Conservation (phyloP, 2,888 invertebrate species). For the Drosophila peninsularis region DNA sequence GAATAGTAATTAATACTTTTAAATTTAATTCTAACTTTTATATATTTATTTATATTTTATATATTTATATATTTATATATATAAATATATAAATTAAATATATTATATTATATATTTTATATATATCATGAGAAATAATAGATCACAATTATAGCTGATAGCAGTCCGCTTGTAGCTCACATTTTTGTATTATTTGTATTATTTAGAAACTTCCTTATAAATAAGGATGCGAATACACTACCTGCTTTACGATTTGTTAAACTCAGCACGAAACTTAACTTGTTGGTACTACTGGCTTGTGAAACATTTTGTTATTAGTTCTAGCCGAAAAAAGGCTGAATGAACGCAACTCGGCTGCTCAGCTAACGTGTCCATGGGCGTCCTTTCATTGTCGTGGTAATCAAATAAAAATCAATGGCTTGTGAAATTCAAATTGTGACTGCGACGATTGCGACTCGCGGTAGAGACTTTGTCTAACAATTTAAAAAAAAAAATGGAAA, state of each 20-base stretch:
- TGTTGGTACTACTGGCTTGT: not conserved
- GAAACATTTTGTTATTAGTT: not conserved
- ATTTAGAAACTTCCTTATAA: not conserved
- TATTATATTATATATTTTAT: no score
- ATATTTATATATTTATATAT: no score
- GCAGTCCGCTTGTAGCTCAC: no score
- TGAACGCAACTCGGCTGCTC: slow-evolving; percentile 23
- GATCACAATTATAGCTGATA: no score
- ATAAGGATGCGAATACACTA: not conserved
- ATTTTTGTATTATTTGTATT: no score
- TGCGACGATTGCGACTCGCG: slow-evolving; percentile 38
- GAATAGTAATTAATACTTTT: no score
- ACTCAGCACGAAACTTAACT: not conserved
- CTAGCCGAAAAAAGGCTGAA: slow-evolving; percentile 23
- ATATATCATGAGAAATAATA: no score
- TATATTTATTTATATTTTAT: no score
- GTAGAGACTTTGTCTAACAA: slow-evolving; percentile 39
- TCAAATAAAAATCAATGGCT: slow-evolving; percentile 80
- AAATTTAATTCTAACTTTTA: no score
- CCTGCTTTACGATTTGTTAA: not conserved
- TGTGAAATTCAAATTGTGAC: slow-evolving; percentile 79
- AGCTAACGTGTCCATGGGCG: slow-evolving; percentile 45
- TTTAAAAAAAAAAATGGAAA: not conserved
- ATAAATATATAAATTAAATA: no score
- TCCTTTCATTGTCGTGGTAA: slow-evolving; percentile 74